Conservation (phyloP, 2,888 invertebrate genomes). For the Nemotelus pantherinus region DNA sequence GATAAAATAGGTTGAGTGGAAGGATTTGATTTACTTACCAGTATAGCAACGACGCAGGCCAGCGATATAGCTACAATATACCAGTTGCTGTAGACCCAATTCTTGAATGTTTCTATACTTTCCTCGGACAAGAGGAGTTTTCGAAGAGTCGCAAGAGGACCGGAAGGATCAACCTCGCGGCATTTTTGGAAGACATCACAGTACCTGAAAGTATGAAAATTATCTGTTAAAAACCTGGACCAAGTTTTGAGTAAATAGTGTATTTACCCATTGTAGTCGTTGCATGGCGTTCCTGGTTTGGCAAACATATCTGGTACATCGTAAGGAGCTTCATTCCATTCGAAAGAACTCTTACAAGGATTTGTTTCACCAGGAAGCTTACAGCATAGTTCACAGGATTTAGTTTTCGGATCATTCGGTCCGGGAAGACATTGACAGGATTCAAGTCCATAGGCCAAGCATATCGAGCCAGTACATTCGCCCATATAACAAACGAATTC, state of each 20-base stretch:
- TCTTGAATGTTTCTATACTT: constrained; percentile 86
- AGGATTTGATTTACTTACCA: constrained; percentile 74
- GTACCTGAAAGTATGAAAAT: constrained; percentile 64
- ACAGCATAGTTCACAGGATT: constrained; percentile 94
- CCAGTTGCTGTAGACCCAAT: constrained; percentile 91
- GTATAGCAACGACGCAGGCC: constrained; percentile 76
- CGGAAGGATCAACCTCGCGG: constrained; percentile 92
- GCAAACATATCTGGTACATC: constrained; percentile 94
- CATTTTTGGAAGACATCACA: constrained; percentile 79
- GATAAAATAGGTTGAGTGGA: no score
- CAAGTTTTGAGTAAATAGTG: not conserved
- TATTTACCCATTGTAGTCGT: constrained; percentile 84
- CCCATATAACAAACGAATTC: constrained; percentile 98
- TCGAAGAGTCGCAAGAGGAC: constrained; percentile 87
- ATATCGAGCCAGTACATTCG: constrained; percentile 96
- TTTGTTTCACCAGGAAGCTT: constrained; percentile 84
- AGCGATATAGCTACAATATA: constrained; percentile 84
- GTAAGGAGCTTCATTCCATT: constrained; percentile 88
- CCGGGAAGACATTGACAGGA: constrained; percentile 92
- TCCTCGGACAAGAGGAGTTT: constrained; percentile 88
- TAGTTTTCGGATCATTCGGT: constrained; percentile 80
- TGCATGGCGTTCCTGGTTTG: constrained; percentile 93
- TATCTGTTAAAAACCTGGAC: not conserved
- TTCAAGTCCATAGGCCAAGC: constrained; percentile 93
- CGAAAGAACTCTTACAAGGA: constrained; percentile 87